phyloP scores from a whole-genome alignment of 1,140 invertebrate species.

The Rhyzopertha dominica region DNA sequence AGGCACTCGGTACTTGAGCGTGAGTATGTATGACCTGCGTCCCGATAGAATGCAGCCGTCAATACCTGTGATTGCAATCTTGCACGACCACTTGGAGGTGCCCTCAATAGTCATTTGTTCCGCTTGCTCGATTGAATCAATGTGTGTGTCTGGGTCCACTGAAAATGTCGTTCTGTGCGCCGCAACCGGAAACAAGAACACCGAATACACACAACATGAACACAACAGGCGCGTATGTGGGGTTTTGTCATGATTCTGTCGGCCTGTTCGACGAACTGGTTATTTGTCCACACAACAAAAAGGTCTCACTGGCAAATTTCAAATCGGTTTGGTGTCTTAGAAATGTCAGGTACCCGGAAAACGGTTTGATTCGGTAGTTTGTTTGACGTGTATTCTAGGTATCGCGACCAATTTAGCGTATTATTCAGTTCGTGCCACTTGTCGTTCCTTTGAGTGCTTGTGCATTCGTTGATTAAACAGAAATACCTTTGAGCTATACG shows the following conservation, averaged over 20 bases:
- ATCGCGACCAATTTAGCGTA: no score
- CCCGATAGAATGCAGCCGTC: slow-evolving; percentile 46
- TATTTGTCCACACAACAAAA: slow-evolving; percentile 21
- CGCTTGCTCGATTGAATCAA: slow-evolving; percentile 96
- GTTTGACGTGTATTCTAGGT: no score
- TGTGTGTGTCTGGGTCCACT: slow-evolving; percentile 97
- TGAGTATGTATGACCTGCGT: slow-evolving; percentile 14
- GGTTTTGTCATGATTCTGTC: background rate
- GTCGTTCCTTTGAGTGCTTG: no score
- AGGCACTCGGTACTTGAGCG: slow-evolving; percentile 25
- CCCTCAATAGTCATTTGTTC: slow-evolving; percentile 97
- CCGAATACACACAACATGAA: slow-evolving; percentile 22
- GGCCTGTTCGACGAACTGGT: slow-evolving; percentile 7
- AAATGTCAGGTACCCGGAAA: no score
- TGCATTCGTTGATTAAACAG: no score
- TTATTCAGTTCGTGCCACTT: no score
- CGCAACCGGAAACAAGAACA: slow-evolving; percentile 53
- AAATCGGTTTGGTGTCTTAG: no score
- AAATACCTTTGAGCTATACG: no score
- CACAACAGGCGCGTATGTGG: background rate
- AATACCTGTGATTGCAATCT: slow-evolving; percentile 96
- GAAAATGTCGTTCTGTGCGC: slow-evolving; percentile 85
- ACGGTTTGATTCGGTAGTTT: no score
- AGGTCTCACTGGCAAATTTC: slow-evolving; percentile 4
- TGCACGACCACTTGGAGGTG: slow-evolving; percentile 99